These are phyloP conservation scores for Philantomba maxwellii DNA, from an alignment of 2,113 vertebrate genomes.

Conservation along the genomic window DNA sequence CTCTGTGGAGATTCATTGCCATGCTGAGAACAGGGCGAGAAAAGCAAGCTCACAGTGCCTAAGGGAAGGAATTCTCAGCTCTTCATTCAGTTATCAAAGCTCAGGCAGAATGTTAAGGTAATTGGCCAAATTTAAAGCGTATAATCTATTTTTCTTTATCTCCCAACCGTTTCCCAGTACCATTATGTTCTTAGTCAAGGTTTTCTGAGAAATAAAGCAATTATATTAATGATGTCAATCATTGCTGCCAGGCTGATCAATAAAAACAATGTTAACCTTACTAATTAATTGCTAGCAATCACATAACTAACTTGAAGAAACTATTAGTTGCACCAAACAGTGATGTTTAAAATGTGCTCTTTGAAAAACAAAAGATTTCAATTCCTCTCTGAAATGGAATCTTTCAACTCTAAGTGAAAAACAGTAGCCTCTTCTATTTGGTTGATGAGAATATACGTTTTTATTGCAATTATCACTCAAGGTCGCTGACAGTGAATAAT, in stretches of 20 bases:
- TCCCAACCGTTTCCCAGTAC: conserved; percentile 17
- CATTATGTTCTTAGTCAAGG: conserved; percentile 14
- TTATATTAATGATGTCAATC: conserved; percentile 50
- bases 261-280: conserved; percentile 47
- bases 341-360: not conserved
- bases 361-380: conserved; percentile 13
- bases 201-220: conserved; percentile 55
- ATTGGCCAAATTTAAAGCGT: conserved; percentile 5
- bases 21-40: not conserved
- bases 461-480: not conserved
- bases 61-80: not conserved
- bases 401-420: not conserved
- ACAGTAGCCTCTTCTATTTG: not conserved
- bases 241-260: conserved; percentile 23
- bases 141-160: conserved; percentile 55
- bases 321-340: conserved; percentile 20
- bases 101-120: conserved; percentile 1
- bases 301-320: conserved; percentile 61
- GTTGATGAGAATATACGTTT: not conserved
- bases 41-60: not conserved
- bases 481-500: not conserved
- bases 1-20: not conserved
- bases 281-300: conserved; percentile 61
- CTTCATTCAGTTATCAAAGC: conserved; percentile 32
- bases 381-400: not conserved